Evolutionary conservation across 1,140 invertebrate genomes (phyloP), one percentile per base, ranked within the genome.

Genomic region (Trachymyrmex cornetzi): DNA sequence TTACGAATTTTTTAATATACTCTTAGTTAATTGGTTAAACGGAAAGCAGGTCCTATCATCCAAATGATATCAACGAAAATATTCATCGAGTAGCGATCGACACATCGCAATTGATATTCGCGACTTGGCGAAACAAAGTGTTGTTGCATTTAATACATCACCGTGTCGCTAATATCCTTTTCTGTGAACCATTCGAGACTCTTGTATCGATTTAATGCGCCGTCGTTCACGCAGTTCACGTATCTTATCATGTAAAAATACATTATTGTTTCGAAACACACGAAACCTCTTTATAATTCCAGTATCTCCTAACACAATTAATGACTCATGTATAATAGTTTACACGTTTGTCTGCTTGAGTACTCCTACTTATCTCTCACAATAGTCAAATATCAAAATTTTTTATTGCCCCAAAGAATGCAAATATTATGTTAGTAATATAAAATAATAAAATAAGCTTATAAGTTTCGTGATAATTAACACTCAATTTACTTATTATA

Each of bases 181-280:
- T 30, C 22, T 50, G 72, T 71, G 75, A 22, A 87, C 7, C 38
- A 74, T 38, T 75, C 55, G 61, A 75, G 22, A 63, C 24, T 81
- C 27, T 85, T 90, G 88, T 90, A 89, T 84, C 77, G 48, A 71
- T 87, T 87, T 48, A 44, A 89, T 75, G 85, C 86, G 64, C 63
- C 53, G 27, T 89, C 79, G 59, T 90, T 61, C 85, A 85, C 66
- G 72, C 55, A 50, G 38, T 53, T 75, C 66, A 63, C 67, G 77
- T 84, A 77, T 72, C 85, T 87, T 85, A 53, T 80, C 86, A 67
- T 90, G 79, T 90, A 63, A 87, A 89, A 89, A 90, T 90, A 90
- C 89, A 90, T 87, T 87, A 81, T 55, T 90, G 50, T 90, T 90
- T 90, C 72, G 84, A 86, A 90, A 90, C 75, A 89, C 88, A 90